A percentile compares a stretch with the other conserved stretches of the same genome.
Conservation (phyloP, 2,113 vertebrate species). For the Passer montanus region DNA sequence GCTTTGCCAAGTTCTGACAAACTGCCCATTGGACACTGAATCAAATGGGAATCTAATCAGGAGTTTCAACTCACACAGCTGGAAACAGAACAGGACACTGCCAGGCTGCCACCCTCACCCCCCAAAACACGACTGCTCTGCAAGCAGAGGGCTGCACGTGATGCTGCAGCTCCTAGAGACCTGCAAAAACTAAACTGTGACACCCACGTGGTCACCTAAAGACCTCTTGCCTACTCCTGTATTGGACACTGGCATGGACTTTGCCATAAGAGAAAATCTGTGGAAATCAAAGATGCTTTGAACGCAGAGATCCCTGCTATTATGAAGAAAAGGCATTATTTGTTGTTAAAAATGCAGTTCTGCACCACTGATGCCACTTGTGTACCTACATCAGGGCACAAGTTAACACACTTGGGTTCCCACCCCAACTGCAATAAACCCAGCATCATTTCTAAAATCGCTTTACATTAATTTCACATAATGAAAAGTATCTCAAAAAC, state of each 20-base stretch:
- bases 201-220: rapidly evolving
- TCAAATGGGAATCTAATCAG: neutral
- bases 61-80: neutral
- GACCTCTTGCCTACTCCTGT: rapidly evolving
- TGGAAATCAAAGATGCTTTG: neutral
- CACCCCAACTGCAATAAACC: neutral
- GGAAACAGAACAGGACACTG: neutral
- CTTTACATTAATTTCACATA: neutral
- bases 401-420: neutral
- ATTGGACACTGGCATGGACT: neutral
- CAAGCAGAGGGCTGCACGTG: neutral
- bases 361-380: neutral
- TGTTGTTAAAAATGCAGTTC: neutral
- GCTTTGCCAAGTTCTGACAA: neutral
- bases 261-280: neutral
- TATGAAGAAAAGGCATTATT: neutral
- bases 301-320: neutral
- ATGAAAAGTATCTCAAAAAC: neutral
- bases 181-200: neutral
- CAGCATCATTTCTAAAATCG: neutral
- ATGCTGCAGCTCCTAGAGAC: neutral
- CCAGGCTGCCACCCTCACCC: neutral
- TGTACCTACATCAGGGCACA: neutral
- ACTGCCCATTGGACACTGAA: neutral
- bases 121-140: neutral